Percentiles rank a stretch among this genome's conserved stretches.
Conservation (phyloP, 2,113 vertebrate species). For the Gopherus evgoodei region DNA sequence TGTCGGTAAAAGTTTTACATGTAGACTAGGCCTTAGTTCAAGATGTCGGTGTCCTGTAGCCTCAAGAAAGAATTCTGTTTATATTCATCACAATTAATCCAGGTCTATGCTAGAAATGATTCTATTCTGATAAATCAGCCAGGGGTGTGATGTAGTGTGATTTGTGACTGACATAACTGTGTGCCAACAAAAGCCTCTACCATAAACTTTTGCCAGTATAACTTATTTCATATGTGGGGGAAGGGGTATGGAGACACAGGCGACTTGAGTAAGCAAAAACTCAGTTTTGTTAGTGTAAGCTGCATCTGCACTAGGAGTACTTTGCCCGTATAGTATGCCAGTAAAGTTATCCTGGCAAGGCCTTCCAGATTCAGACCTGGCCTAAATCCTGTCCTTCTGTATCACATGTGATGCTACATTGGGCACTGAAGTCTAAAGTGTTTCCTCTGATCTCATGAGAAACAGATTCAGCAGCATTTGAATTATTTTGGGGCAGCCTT, state of each 20-base stretch:
- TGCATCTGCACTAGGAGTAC: not conserved
- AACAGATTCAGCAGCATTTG: not conserved
- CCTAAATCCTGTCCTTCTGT: not conserved
- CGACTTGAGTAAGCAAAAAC: not conserved
- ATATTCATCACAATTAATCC: not conserved
- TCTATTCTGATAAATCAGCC: not conserved
- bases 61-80: not conserved
- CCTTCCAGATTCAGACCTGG: not conserved
- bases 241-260: not conserved
- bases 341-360: not conserved
- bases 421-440: not conserved
- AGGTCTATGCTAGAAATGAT: not conserved
- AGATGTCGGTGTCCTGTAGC: not conserved
- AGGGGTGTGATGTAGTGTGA: not conserved
- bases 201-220: not conserved
- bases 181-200: not conserved
- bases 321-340: not conserved
- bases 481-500: too few species aligned
- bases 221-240: not conserved
- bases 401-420: not conserved
- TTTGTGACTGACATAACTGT: not conserved
- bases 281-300: not conserved
- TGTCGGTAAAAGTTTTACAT: not conserved
- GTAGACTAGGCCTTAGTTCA: not conserved
- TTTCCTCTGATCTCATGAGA: not conserved